Evolutionary conservation across 2,888 invertebrate species (phyloP), one percentile per base, ranked within the genome.

Genomic region (Drosophila rubida): DNA sequence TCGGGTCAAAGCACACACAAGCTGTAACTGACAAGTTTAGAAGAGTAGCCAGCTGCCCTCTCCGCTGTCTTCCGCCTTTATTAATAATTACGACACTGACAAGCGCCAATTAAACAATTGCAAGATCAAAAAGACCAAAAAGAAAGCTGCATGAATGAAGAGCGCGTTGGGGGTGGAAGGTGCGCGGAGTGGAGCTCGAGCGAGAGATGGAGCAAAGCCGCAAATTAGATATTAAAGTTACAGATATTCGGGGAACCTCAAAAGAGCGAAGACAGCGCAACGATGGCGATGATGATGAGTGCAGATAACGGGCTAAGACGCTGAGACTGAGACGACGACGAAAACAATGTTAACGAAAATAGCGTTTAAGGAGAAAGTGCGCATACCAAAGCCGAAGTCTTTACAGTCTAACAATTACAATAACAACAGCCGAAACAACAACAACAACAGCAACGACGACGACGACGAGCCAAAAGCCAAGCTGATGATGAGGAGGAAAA

Each of bases 281-380:
- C n/a, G 32, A 32, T 32, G 32, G 14, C 35, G 8, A 46, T n/a
- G 45, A 44, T 16, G 63, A 25, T 35, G 35, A 37, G 44, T 30
- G 53, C 59, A 53, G 62, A 63, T 74, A 68, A 60, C 68, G 69
- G 59, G 60, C 51, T 58, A 41, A 50, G 45, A 44, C 66, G 41
- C 25, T 25, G 37, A 30, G 30, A n/a, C 35, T 13, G 35, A 35
- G 35, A 49, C 41, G 46, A 49, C 41, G 41, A 41, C 45, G 54
- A 87, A 81, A 81, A 80, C 75, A 85, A 85, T 87, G 79, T 75
- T 76, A 66, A 75, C 88, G 65, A 82, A 83, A 83, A 85, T 85
- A 83, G 82, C 75, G 76, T 83, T 83, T 85, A 82, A 82, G 88
- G 82, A 83, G 82, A 83, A 83, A 83, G 82, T 83, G 86, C 79